Conservation (phyloP, 37 sponge, comb jelly and placozoan genomes). For the Beroe ovata region DNA sequence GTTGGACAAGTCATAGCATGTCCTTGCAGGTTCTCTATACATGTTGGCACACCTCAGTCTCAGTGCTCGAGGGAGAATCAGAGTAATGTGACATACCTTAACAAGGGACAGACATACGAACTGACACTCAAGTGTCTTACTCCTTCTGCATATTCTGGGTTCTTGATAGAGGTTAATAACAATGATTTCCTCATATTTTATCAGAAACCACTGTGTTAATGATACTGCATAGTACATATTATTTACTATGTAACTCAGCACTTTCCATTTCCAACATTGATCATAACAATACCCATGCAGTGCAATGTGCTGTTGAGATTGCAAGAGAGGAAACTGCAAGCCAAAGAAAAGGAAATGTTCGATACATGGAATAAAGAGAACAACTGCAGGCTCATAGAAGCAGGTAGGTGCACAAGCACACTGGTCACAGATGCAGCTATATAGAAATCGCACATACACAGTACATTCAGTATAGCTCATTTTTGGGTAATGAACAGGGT, state of each 20-base stretch:
- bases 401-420: constrained; percentile 36
- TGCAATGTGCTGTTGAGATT: constrained; percentile 33
- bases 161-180: constrained; percentile 46
- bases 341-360: constrained; percentile 36
- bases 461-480: too few relatives aligned
- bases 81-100: constrained; percentile 24
- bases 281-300: too few relatives aligned
- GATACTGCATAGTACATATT: too few relatives aligned
- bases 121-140: constrained; percentile 4
- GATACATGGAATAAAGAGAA: constrained; percentile 43
- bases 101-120: constrained; percentile 63
- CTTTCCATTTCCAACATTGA: too few relatives aligned
- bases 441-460: too few relatives aligned
- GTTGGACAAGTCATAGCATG: too few relatives aligned
- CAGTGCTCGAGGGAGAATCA: not conserved
- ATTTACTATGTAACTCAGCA: too few relatives aligned
- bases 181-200: too few relatives aligned
- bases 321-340: constrained; percentile 56
- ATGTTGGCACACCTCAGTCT: constrained; percentile 1
- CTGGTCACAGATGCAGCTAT: too few relatives aligned
- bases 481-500: too few relatives aligned
- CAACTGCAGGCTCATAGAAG: constrained; percentile 53
- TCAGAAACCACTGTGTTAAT: too few relatives aligned
- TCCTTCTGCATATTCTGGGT: not conserved
- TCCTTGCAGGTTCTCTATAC: constrained; percentile 38